Base-by-base conservation (phyloP, 2,888 invertebrate species). In the Dichetophora obliterata region DNA sequence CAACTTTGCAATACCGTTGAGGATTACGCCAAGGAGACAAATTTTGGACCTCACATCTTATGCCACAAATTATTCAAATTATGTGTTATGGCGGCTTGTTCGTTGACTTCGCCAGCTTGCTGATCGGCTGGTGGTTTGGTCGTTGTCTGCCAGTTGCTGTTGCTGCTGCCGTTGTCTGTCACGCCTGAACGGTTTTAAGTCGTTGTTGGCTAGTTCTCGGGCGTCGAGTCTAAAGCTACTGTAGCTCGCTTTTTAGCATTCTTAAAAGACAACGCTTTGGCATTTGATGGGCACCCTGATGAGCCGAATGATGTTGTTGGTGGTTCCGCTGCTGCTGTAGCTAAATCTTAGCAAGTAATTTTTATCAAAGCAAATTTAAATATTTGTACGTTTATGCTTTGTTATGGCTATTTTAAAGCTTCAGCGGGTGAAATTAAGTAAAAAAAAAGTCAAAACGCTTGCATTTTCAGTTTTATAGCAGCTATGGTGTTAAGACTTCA, bases 31-130 rank as follows among this genome's bases (percentile, higher is more conserved):
- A 52, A 50, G 70, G 66, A 69, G 76, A 77, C 80, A 78, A 80
- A 80, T 80, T 80, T 80, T 66, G 75, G 78, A 74, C 68, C 71
- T 76, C 75, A 77, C 75, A 75, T 77, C 63, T 79, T 77, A 75
- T 74, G 75, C 76, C 77, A 71, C 68, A 68, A 75, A 77, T 77
- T 76, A 79, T 79, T 75, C 72, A 78, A 78, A 76, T 74, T 63
- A 76, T 73, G 61, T 71, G 71, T 71, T n/a, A 65, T 71, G 70
- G 74, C 57, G 74, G 77, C 57, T 68, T 34, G 65, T n/a, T 14
- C 31, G 70, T 24, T 11, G 48, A 14, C 19, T n/a, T 22, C 22
- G 43, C n/a, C 27, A 34, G 4, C 52, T 52, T 52, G n/a, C 52
- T 63, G 4, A 3, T 31, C 31, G 31, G 63, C 2, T 2, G 34